Conservation (phyloP, 2,888 invertebrate genomes). For the Spodoptera picta region DNA sequence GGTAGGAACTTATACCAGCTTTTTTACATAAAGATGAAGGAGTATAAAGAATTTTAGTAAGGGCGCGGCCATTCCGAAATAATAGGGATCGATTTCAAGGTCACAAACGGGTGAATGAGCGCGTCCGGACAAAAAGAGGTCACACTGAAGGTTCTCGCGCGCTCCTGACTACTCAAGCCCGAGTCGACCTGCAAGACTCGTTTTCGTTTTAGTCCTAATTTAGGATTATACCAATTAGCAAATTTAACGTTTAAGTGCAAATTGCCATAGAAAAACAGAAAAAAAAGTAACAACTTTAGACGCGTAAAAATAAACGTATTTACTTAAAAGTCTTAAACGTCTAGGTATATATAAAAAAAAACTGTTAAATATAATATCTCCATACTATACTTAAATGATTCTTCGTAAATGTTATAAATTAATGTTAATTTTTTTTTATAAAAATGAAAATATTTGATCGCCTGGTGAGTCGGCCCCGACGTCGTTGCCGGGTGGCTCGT, state of each 20-base stretch:
- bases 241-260: conserved; percentile 10
- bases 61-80: conserved; percentile 39
- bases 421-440: too few relatives aligned
- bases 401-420: too few relatives aligned
- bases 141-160: conserved; percentile 75
- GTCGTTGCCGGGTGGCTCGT: conserved; percentile 45
- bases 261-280: background rate
- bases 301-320: too few relatives aligned
- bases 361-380: too few relatives aligned
- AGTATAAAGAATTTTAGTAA: conserved; percentile 26
- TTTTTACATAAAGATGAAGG: conserved; percentile 17
- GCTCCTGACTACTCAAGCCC: conserved; percentile 63
- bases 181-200: conserved; percentile 73
- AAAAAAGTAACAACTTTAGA: too few relatives aligned
- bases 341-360: too few relatives aligned
- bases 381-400: too few relatives aligned
- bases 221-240: conserved; percentile 12
- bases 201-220: conserved; percentile 67
- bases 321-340: too few relatives aligned
- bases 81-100: conserved; percentile 77
- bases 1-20: background rate
- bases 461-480: conserved; percentile 19
- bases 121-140: conserved; percentile 82
- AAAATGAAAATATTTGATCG: conserved; percentile 10
- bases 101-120: conserved; percentile 72